Evolutionary conservation across 2,888 invertebrate genomes (phyloP).

Genomic region (Cheilosia impressa): DNA sequence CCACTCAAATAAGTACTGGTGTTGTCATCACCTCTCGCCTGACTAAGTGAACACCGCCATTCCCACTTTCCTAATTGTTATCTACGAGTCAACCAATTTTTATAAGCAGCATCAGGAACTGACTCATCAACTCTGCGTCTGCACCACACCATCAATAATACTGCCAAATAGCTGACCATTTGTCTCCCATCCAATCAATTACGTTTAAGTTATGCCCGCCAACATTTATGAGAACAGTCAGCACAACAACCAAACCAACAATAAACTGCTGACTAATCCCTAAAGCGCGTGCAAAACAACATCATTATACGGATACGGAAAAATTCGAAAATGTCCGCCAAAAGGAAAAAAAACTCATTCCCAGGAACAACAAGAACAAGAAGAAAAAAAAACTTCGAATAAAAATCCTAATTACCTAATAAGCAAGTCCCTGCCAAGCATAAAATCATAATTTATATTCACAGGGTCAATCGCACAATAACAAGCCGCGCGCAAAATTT

Average conservation of each 20-base stretch:
- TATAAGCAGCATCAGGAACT: background rate
- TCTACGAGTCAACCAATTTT: no score
- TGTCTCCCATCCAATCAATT: slow-evolving; percentile 24
- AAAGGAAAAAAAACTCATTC: slow-evolving; percentile 25
- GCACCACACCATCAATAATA: background rate
- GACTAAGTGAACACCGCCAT: no score
- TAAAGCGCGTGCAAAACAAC: background rate
- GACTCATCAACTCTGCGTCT: background rate
- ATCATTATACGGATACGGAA: slow-evolving; percentile 8
- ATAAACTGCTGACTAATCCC: slow-evolving; percentile 36
- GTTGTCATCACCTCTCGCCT: no score
- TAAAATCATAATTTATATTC: slow-evolving; percentile 68
- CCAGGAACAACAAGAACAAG: slow-evolving; percentile 8
- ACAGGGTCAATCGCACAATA: slow-evolving; percentile 69
- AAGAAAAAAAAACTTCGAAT: slow-evolving; percentile 1
- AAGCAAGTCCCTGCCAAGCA: slow-evolving; percentile 58
- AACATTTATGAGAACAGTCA: background rate
- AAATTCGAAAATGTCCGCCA: background rate
- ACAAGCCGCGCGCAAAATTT: slow-evolving; percentile 62
- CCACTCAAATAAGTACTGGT: no score
- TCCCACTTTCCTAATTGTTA: no score
- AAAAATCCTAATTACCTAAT: slow-evolving; percentile 68
- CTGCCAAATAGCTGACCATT: background rate
- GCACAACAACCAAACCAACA: background rate
- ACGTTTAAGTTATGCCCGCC: background rate